Percentiles rank a stretch among this genome's conserved stretches.
Conservation (phyloP, 2,888 invertebrate species). For the Pteria penguin region DNA sequence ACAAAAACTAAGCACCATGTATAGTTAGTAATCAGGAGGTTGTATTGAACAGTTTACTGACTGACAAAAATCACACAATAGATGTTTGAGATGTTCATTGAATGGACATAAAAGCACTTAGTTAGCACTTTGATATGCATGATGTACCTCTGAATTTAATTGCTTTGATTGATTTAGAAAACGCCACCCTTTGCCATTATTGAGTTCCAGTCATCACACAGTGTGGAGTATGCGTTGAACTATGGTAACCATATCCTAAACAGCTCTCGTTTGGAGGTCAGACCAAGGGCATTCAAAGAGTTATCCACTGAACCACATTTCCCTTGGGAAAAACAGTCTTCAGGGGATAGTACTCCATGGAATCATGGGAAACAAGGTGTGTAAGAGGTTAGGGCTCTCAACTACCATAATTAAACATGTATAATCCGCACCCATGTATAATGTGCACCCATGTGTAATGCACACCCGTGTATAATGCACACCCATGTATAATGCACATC, state of each 20-base stretch:
- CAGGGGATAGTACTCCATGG: slow-evolving; percentile 23
- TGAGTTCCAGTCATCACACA: slow-evolving; percentile 44
- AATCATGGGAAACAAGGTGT: neutral
- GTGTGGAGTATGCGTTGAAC: slow-evolving; percentile 42
- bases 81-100: too few species aligned
- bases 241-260: slow-evolving; percentile 52
- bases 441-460: too few species aligned
- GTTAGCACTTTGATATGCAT: too few species aligned
- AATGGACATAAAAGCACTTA: too few species aligned
- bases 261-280: slow-evolving; percentile 46
- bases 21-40: too few species aligned
- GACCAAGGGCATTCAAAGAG: slow-evolving; percentile 36
- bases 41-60: too few species aligned
- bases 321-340: slow-evolving; percentile 37
- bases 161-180: too few species aligned
- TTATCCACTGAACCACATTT: slow-evolving; percentile 36
- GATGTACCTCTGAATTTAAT: too few species aligned
- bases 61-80: too few species aligned
- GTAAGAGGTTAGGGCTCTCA: neutral
- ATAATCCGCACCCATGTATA: too few species aligned
- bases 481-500: neutral
- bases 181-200: slow-evolving; percentile 51
- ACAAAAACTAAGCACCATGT: too few species aligned
- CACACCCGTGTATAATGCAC: too few species aligned
- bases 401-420: neutral